Base-by-base conservation (phyloP, 2,113 vertebrate species). In the Herpetotheres cachinnans region DNA sequence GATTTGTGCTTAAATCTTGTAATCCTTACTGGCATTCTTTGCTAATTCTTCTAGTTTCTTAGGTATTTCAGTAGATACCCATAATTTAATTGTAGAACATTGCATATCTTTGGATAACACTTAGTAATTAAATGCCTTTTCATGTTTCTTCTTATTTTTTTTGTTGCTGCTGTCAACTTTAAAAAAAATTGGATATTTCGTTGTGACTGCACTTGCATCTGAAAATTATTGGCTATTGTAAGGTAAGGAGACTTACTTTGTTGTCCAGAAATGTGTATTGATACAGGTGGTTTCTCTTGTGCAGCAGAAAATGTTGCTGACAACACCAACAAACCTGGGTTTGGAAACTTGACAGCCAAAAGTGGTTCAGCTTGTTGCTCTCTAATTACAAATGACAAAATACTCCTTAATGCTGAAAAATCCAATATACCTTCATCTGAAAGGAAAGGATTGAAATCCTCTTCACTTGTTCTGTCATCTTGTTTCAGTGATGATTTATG, bases 221-320 rank as follows among this genome's bases (percentile, higher is more conserved):
- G 98, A 98, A 98, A 98, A 98, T 97, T 93, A 95, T 98, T 99
- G 99, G 99, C 99, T 99, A 97, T 98, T 95, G 99, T 99, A 99
- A 99, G 99, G 99, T 99, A 99, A 99, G 99, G 99, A 99, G 99
- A 99, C 99, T 98, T 98, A 98, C 97, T 98, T 97, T 98, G 95
- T 97, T 98, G 97, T 97, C 97, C 97, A 93, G 95, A 98, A 94
- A 89, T 97, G 92, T 97, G 93, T 96, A 71, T 91, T 94, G 96
- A 94, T 94, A 59, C 86, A 91, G 92, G 95, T 40, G 82, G 59
- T 96, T 97, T 96, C 81, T 97, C 82, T 97, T 54, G 62, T 72
- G 94, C 96, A 32, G 59, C 82, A 61, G 89, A 89, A 89, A 95
- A 71, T 78, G 84, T 85, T 95, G 52, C 97, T 93, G 54, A 92